phyloP scores from a whole-genome alignment of 1,140 invertebrate genomes.

The Apis dorsata region DNA sequence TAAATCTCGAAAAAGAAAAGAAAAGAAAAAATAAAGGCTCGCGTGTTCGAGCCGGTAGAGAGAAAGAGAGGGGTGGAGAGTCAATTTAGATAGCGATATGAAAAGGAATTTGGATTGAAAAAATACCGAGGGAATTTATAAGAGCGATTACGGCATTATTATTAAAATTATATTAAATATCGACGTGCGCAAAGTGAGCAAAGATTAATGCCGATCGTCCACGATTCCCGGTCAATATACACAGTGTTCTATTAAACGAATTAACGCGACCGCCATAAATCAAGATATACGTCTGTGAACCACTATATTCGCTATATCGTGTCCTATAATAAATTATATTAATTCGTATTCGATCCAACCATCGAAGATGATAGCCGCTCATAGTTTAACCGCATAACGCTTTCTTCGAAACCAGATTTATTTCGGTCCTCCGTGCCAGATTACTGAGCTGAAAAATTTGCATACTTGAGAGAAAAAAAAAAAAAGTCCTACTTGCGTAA shows the following conservation, averaged over 20 bases:
- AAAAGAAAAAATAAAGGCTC: no score
- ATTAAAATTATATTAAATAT: constrained; percentile 1
- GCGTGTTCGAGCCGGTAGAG: no score
- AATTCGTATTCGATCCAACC: neutral
- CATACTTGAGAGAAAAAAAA: no score
- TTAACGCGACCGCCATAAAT: constrained; percentile 33
- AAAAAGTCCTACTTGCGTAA: no score
- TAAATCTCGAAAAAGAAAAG: no score
- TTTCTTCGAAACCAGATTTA: constrained; percentile 27
- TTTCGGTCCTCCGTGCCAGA: neutral
- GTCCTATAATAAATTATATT: constrained; percentile 34
- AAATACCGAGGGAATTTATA: neutral
- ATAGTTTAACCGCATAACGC: constrained; percentile 4
- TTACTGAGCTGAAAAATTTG: neutral
- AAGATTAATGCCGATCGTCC: neutral
- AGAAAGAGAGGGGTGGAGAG: no score
- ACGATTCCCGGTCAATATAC: constrained; percentile 9
- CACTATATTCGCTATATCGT: constrained; percentile 5
- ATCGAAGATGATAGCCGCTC: constrained; percentile 1
- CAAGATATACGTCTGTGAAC: constrained; percentile 13
- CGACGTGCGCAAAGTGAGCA: neutral
- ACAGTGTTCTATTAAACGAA: constrained; percentile 23
- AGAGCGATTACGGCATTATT: neutral
- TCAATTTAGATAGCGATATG: constrained; percentile 5
- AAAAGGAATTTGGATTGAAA: neutral